phyloP scores from a whole-genome alignment of 2,888 invertebrate genomes.

The Tenthredo scrophulariae region DNA sequence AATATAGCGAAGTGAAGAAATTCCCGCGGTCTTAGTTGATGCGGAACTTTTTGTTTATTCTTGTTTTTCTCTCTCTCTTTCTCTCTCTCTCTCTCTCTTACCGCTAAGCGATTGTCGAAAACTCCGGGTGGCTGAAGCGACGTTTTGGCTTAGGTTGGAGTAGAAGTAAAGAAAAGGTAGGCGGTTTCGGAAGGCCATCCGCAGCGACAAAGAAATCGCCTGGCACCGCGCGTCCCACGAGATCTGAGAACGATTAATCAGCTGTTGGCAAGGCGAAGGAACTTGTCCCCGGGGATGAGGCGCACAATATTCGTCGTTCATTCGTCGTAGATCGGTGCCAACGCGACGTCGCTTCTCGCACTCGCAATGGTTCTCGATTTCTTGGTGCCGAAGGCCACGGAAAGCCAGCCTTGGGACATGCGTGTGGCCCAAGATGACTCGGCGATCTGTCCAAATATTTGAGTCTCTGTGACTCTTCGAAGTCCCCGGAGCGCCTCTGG shows the following conservation, averaged over 20 bases:
- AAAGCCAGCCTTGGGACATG: conserved; percentile 50
- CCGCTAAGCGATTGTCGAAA: conserved; percentile 21
- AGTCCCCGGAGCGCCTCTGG: conserved; percentile 28
- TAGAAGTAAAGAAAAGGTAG: conserved; percentile 61
- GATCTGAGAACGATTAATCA: conserved; percentile 76
- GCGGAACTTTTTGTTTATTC: conserved; percentile 17
- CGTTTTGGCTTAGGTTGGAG: background rate
- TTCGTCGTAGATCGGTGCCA: conserved; percentile 51
- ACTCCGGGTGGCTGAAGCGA: conserved; percentile 5
- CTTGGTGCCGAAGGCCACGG: conserved; percentile 47
- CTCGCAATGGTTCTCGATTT: conserved; percentile 63
- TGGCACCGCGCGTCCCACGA: conserved; percentile 70
- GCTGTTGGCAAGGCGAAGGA: conserved; percentile 76
- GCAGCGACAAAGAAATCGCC: conserved; percentile 74
- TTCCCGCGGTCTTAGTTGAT: background rate
- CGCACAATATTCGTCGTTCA: conserved; percentile 72
- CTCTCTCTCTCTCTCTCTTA: conserved; percentile 60
- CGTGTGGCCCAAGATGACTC: conserved; percentile 69
- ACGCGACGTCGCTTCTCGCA: conserved; percentile 41
- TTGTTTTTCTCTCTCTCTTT: conserved; percentile 54
- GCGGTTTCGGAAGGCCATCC: conserved; percentile 68
- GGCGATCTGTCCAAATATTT: conserved; percentile 75
- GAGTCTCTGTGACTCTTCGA: conserved; percentile 56
- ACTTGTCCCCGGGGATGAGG: conserved; percentile 67
- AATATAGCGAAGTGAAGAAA: background rate